phyloP scores from a whole-genome alignment of 2,113 vertebrate species.

The Festucalex cinctus region DNA sequence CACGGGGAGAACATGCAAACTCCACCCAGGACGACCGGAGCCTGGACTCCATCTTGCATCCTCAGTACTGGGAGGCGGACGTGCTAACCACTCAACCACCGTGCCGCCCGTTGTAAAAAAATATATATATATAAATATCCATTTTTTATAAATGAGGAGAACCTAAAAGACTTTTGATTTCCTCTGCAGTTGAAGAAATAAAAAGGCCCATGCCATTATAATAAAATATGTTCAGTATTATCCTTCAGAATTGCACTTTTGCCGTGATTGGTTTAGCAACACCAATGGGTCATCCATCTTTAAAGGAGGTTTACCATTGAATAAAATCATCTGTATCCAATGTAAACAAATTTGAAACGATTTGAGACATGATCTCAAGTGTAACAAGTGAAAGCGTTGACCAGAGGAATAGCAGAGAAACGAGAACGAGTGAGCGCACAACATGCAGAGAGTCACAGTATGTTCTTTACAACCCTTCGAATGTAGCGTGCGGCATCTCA shows the following conservation, averaged over 20 bases:
- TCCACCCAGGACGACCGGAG: no score
- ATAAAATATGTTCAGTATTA: neutral
- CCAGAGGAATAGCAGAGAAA: slow-evolving; percentile 47
- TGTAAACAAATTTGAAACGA: neutral
- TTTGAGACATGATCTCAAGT: neutral
- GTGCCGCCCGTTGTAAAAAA: no score
- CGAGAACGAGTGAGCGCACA: slow-evolving; percentile 48
- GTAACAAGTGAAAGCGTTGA: neutral
- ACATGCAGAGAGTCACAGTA: slow-evolving; percentile 23
- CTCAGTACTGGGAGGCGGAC: no score
- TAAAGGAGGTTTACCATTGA: neutral
- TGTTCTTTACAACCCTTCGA: slow-evolving; percentile 42
- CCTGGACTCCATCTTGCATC: no score
- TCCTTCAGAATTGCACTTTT: neutral
- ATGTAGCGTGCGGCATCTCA: slow-evolving; percentile 64
- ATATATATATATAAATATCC: no score
- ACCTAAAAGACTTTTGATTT: neutral
- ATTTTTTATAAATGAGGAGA: no score
- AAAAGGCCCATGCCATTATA: neutral
- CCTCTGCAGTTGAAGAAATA: neutral
- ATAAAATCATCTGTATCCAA: neutral
- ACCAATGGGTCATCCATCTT: slow-evolving; percentile 50
- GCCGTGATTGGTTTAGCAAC: slow-evolving; percentile 7
- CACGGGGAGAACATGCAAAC: no score
- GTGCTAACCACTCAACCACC: no score